These are phyloP conservation scores for Solenodon paradoxus DNA, from an alignment of 2,113 vertebrate species.

Conservation along the genomic window DNA sequence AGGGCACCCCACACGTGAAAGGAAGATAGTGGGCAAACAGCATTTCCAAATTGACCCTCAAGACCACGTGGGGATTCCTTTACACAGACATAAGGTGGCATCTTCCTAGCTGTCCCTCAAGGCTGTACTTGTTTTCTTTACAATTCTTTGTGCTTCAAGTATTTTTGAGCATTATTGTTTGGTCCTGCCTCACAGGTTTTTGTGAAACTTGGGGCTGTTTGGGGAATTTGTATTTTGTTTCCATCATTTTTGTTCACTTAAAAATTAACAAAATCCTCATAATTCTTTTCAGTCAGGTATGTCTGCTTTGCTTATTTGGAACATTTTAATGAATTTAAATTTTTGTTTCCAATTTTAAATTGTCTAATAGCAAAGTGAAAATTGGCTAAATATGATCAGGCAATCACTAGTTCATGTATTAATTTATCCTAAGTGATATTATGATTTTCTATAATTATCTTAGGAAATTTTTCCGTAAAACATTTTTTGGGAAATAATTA, in stretches of 20 bases:
- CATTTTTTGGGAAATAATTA: not conserved
- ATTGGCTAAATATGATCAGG: not conserved
- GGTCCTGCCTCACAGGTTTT: not conserved
- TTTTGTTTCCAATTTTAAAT: constrained; percentile 24
- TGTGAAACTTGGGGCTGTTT: not conserved
- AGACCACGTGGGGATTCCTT: too few species aligned
- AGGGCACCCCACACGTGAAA: not conserved
- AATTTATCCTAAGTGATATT: not conserved
- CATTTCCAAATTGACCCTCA: not conserved
- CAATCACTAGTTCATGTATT: not conserved
- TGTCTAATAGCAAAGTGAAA: not conserved
- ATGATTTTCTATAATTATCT: not conserved
- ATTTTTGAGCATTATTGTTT: not conserved
- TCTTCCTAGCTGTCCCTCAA: not conserved
- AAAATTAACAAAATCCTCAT: constrained; percentile 42
- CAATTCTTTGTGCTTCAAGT: not conserved
- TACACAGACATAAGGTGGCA: not conserved
- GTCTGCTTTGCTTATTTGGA: not conserved
- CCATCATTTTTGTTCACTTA: constrained; percentile 23
- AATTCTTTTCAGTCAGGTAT: constrained; percentile 13
- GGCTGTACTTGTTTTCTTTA: constrained; percentile 22
- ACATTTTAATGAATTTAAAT: constrained; percentile 26
- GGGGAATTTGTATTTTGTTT: constrained; percentile 21
- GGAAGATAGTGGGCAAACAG: not conserved
- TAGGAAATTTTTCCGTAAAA: not conserved